Conservation (phyloP, 1,140 invertebrate genomes). For the Harpegnathos saltator region DNA sequence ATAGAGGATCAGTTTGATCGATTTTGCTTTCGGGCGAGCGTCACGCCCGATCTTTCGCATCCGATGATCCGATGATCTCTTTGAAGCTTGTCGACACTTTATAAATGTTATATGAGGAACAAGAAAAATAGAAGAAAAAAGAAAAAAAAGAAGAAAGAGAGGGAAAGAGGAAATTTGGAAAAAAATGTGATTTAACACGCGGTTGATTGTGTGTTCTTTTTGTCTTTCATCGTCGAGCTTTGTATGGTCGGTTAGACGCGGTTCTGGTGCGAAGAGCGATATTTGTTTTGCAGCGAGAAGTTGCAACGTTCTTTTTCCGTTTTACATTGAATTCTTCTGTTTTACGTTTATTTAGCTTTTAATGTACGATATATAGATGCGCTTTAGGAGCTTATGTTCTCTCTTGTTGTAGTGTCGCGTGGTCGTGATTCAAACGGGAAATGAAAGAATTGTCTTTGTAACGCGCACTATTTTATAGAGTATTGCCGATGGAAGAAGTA, state of each 20-base stretch:
- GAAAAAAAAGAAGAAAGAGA: not conserved
- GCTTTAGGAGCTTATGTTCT: not conserved
- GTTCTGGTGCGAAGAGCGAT: not conserved
- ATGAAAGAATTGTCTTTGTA: conserved; percentile 33
- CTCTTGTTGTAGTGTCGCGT: not conserved
- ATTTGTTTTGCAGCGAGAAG: conserved; percentile 30
- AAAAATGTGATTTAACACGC: conserved; percentile 28
- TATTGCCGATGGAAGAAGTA: conserved; percentile 49
- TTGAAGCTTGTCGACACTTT: not conserved
- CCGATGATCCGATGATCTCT: too few relatives aligned
- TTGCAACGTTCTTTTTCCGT: not conserved
- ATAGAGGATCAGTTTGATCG: too few relatives aligned
- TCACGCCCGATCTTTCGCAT: too few relatives aligned
- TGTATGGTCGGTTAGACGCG: not conserved
- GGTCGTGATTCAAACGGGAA: not conserved
- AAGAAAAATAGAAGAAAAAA: not conserved
- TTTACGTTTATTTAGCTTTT: conserved; percentile 5
- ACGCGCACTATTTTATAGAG: not conserved
- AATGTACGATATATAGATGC: conserved; percentile 16
- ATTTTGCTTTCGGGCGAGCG: not conserved
- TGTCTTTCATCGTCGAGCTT: conserved; percentile 18
- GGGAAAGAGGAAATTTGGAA: too few relatives aligned
- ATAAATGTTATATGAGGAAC: not conserved
- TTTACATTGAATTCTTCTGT: conserved; percentile 16
- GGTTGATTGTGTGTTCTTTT: not conserved